Percentiles rank a stretch among this genome's conserved stretches.
These are phyloP conservation scores for Xyrauchen texanus DNA, from an alignment of 2,113 vertebrate genomes.

Conservation along the genomic window DNA sequence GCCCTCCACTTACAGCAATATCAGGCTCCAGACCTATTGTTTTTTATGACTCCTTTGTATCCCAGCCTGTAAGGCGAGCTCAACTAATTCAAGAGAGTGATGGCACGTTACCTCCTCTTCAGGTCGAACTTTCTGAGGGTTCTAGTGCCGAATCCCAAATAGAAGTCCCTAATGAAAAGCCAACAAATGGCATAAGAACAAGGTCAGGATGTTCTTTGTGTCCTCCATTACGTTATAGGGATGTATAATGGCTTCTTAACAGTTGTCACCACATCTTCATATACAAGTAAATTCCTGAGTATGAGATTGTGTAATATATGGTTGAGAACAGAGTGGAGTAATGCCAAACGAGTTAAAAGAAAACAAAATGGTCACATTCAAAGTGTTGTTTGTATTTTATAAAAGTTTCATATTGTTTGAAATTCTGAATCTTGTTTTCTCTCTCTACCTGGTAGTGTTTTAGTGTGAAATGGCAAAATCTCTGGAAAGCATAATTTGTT, in stretches of 20 bases:
- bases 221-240: conserved; percentile 9
- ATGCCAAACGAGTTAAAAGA: too few relatives aligned
- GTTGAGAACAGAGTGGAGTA: background rate
- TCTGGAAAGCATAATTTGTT: too few relatives aligned
- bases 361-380: too few relatives aligned
- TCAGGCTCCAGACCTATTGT: conserved; percentile 17
- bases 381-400: too few relatives aligned
- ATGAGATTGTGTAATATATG: background rate
- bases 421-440: too few relatives aligned
- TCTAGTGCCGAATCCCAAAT: background rate
- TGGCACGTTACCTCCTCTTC: background rate
- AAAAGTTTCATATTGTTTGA: too few relatives aligned
- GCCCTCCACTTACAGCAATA: too few relatives aligned
- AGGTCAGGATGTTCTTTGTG: background rate
- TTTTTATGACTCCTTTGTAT: background rate
- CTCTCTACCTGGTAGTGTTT: too few relatives aligned
- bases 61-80: background rate
- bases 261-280: too few relatives aligned
- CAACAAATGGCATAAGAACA: background rate
- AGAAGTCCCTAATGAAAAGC: background rate
- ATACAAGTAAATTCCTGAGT: background rate
- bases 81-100: background rate
- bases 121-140: background rate
- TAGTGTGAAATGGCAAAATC: too few relatives aligned
- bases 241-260: background rate